phyloP scores from a whole-genome alignment of 2,888 invertebrate genomes.

The Eulithis testata region DNA sequence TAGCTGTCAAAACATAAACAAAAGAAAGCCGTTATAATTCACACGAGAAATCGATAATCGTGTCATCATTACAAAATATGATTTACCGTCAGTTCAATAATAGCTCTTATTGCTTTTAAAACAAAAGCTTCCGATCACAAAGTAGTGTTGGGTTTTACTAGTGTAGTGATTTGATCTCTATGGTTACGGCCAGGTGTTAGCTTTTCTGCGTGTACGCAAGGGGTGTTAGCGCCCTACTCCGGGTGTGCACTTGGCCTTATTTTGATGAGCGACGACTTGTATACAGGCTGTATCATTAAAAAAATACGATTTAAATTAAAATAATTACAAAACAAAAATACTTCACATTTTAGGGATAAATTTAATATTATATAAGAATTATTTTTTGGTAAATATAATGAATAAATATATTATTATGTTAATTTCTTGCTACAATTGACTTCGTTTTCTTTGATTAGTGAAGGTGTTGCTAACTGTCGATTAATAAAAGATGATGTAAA shows the following conservation, averaged over 20 bases:
- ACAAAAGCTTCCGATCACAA: constrained; percentile 21
- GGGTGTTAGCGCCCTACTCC: constrained; percentile 60
- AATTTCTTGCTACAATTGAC: too few relatives aligned
- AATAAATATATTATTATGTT: background rate
- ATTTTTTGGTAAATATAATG: background rate
- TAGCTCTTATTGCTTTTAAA: constrained; percentile 34
- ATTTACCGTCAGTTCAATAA: constrained; percentile 14
- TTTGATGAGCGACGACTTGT: constrained; percentile 45
- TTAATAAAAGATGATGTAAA: too few relatives aligned
- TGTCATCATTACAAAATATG: constrained; percentile 52
- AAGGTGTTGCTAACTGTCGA: too few relatives aligned
- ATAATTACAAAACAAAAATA: background rate
- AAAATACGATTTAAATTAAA: background rate
- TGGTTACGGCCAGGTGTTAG: constrained; percentile 81
- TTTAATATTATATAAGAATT: too few relatives aligned
- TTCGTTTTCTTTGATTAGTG: too few relatives aligned
- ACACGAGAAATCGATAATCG: constrained; percentile 56
- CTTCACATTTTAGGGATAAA: background rate
- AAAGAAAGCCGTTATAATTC: constrained; percentile 71
- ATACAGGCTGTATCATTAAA: constrained; percentile 56
- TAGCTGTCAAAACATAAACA: constrained; percentile 45
- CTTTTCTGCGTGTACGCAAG: constrained; percentile 56
- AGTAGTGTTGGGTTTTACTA: background rate
- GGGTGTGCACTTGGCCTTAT: constrained; percentile 42
- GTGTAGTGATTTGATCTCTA: constrained; percentile 81